phyloP scores from a whole-genome alignment of 2,113 vertebrate genomes.

The Haliaeetus leucogaster region DNA sequence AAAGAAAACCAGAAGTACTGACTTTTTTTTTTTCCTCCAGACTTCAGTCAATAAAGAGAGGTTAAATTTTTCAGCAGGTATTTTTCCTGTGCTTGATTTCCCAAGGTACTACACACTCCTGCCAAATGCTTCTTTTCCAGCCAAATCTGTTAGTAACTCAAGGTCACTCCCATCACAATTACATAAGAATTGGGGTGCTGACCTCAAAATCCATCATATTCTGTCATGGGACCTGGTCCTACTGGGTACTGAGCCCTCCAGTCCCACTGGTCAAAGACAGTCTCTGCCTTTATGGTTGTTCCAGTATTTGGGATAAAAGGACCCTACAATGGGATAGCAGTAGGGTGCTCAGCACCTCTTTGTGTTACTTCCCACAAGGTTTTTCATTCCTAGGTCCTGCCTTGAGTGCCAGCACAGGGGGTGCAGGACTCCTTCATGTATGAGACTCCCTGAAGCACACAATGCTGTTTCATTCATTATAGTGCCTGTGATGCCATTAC shows the following conservation, averaged over 20 bases:
- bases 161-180: slow-evolving; percentile 12
- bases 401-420: background rate
- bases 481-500: background rate
- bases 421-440: background rate
- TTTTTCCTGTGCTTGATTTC: background rate
- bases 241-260: background rate
- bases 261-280: background rate
- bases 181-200: background rate
- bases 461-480: background rate
- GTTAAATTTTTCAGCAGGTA: background rate
- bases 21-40: background rate
- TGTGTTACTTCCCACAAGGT: background rate
- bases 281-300: background rate
- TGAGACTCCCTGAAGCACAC: background rate
- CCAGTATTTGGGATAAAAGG: background rate
- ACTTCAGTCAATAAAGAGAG: background rate
- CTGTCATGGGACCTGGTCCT: background rate
- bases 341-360: background rate
- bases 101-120: background rate
- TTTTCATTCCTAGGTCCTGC: background rate
- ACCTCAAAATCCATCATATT: slow-evolving; percentile 39
- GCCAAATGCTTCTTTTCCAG: background rate
- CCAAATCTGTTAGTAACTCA: background rate
- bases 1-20: background rate
- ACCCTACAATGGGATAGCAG: background rate